Percentiles rank a stretch among this genome's conserved stretches.
Conservation (phyloP, 2,888 invertebrate genomes). For the Platycheirus rosarum region DNA sequence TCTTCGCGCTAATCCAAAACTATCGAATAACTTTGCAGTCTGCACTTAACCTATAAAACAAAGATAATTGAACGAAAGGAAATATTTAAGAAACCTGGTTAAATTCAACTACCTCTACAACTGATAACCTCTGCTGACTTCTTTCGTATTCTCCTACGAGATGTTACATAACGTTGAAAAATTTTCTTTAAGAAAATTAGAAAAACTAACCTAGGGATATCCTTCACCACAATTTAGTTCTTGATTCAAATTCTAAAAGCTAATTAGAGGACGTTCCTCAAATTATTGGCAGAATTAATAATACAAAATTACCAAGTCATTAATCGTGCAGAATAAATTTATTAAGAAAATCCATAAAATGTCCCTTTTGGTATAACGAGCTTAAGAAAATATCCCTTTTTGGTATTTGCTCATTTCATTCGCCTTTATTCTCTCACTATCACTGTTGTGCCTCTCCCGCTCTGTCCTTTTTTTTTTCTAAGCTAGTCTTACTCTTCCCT, state of each 20-base stretch:
- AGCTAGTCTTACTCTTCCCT: too few relatives aligned
- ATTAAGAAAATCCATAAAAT: slow-evolving; percentile 49
- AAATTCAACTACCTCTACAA: neutral
- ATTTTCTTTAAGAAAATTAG: slow-evolving; percentile 19
- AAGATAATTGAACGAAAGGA: too few relatives aligned
- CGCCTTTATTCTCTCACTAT: slow-evolving; percentile 24
- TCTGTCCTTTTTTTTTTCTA: too few relatives aligned
- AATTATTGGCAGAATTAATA: slow-evolving; percentile 6
- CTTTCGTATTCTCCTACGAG: too few relatives aligned
- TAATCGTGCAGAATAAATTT: slow-evolving; percentile 13
- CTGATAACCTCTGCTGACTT: slow-evolving; percentile 2
- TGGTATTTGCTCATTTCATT: slow-evolving; percentile 26
- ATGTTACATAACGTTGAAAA: slow-evolving; percentile 32
- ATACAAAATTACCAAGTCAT: slow-evolving; percentile 9
- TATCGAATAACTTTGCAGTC: too few relatives aligned
- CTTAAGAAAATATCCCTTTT: slow-evolving; percentile 47
- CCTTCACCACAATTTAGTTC: neutral
- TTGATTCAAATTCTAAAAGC: neutral
- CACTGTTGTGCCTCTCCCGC: too few relatives aligned
- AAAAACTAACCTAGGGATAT: slow-evolving; percentile 16
- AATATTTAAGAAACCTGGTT: too few relatives aligned
- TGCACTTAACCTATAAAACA: too few relatives aligned
- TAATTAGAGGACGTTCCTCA: neutral
- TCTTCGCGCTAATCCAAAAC: too few relatives aligned
- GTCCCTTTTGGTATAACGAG: slow-evolving; percentile 30